phyloP scores from a whole-genome alignment of 2,113 vertebrate species.

The Tupaia chinensis region DNA sequence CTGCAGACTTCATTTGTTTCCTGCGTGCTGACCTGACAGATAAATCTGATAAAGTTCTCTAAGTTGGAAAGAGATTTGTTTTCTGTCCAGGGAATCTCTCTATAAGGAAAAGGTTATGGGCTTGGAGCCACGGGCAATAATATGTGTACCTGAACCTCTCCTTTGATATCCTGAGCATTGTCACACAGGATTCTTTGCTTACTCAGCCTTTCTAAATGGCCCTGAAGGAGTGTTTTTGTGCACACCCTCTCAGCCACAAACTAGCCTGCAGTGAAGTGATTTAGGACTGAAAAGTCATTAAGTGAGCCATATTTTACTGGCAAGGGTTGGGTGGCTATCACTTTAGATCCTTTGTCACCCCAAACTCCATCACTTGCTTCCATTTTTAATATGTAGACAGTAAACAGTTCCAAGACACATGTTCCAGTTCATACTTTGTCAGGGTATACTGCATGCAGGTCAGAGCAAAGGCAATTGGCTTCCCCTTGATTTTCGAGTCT shows the following conservation, averaged over 20 bases:
- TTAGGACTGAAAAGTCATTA: slow-evolving; percentile 86
- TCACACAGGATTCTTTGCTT: slow-evolving; percentile 81
- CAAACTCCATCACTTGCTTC: slow-evolving; percentile 73
- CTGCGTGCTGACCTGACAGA: slow-evolving; percentile 84
- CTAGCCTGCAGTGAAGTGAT: slow-evolving; percentile 82
- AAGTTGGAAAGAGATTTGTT: slow-evolving; percentile 83
- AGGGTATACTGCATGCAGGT: background rate
- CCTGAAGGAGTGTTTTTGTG: slow-evolving; percentile 86
- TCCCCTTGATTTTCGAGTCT: slow-evolving; percentile 64
- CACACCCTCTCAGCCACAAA: slow-evolving; percentile 62
- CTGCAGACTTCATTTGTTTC: slow-evolving; percentile 85
- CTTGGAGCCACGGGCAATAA: slow-evolving; percentile 81
- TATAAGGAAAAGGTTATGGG: slow-evolving; percentile 78
- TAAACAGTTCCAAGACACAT: slow-evolving; percentile 71
- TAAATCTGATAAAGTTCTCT: slow-evolving; percentile 87
- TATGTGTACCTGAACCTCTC: slow-evolving; percentile 70
- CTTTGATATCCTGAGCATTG: slow-evolving; percentile 77
- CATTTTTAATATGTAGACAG: slow-evolving; percentile 68
- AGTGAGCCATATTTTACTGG: slow-evolving; percentile 86
- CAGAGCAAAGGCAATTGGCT: slow-evolving; percentile 46
- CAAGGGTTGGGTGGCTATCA: slow-evolving; percentile 78
- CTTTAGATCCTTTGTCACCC: slow-evolving; percentile 61
- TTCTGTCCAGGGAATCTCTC: slow-evolving; percentile 83
- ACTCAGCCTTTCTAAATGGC: slow-evolving; percentile 82
- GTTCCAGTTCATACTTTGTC: slow-evolving; percentile 42